Conservation (phyloP, 2,888 invertebrate genomes). For the Drosophila seclusa region DNA sequence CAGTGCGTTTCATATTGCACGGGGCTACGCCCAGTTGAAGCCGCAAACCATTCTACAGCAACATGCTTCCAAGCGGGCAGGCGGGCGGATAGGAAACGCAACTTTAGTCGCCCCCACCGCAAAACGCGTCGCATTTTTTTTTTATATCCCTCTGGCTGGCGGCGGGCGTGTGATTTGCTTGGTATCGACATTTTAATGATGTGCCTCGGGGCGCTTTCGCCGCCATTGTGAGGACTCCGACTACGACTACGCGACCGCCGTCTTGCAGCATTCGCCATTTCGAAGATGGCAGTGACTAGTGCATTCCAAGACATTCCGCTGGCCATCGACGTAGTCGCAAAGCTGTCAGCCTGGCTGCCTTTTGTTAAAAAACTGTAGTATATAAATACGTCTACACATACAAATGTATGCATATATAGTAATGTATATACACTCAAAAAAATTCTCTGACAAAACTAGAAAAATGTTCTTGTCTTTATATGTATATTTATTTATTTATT, state of each 20-base stretch:
- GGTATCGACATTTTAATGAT: constrained; percentile 84
- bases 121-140: constrained; percentile 65
- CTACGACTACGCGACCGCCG: constrained; percentile 37
- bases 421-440: background rate
- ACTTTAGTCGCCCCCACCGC: constrained; percentile 46
- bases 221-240: constrained; percentile 60
- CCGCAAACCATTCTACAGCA: background rate
- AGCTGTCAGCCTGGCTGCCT: constrained; percentile 55
- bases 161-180: constrained; percentile 80
- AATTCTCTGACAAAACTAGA: background rate
- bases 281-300: constrained; percentile 24
- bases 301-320: constrained; percentile 61
- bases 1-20: constrained; percentile 67
- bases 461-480: background rate
- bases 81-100: background rate
- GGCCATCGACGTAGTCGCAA: constrained; percentile 52
- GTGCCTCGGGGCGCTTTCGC: constrained; percentile 74
- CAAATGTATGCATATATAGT: constrained; percentile 4
- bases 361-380: constrained; percentile 33
- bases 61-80: constrained; percentile 6
- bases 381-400: constrained; percentile 11
- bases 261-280: constrained; percentile 63
- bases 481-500: too few relatives aligned
- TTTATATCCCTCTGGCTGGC: constrained; percentile 63
- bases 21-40: constrained; percentile 57